Evolutionary conservation across 2,888 invertebrate species (phyloP).

Genomic region (Argynnis bischoffii): DNA sequence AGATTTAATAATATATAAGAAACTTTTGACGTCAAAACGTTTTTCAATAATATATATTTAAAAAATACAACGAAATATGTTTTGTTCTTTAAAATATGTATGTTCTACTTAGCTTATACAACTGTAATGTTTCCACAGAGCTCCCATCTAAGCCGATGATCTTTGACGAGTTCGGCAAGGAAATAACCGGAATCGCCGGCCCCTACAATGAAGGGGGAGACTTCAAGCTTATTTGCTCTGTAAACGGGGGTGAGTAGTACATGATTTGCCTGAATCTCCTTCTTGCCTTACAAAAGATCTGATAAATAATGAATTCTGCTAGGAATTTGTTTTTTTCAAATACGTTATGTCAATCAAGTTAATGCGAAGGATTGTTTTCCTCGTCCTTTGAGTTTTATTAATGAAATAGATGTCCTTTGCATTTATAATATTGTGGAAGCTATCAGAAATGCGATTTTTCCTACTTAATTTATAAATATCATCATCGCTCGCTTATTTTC

Average conservation of each 20-base stretch:
- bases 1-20: no score
- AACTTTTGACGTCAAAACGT: background rate
- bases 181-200: conserved; percentile 84
- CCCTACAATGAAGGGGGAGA: conserved; percentile 89
- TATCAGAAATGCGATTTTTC: no score
- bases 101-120: conserved; percentile 41
- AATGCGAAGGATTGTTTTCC: conserved; percentile 7
- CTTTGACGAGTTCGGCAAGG: conserved; percentile 86
- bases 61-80: background rate
- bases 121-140: conserved; percentile 78
- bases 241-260: conserved; percentile 85
- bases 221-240: conserved; percentile 88
- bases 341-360: conserved; percentile 31
- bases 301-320: conserved; percentile 29
- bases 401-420: background rate
- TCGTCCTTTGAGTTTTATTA: background rate
- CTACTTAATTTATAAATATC: no score
- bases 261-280: conserved; percentile 17
- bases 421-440: no score
- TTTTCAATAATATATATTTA: background rate
- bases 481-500: no score
- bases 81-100: conserved; percentile 7
- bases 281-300: conserved; percentile 17
- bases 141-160: conserved; percentile 88
- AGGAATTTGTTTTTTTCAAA: conserved; percentile 26